phyloP scores from a whole-genome alignment of 2,113 vertebrate species.

The Ranitomeya imitator region DNA sequence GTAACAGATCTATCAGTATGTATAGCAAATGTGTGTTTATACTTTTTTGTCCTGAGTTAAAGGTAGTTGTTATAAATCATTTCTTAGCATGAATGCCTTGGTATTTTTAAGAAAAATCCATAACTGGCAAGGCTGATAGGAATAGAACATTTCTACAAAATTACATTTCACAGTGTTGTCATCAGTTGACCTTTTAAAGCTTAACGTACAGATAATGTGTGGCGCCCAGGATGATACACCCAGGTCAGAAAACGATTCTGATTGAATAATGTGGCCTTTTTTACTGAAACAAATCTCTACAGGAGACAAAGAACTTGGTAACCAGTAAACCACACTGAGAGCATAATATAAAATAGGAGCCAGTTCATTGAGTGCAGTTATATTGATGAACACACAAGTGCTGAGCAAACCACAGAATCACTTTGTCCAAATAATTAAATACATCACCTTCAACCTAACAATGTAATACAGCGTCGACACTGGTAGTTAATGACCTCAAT shows the following conservation, averaged over 20 bases:
- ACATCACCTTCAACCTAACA: neutral
- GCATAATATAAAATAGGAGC: neutral
- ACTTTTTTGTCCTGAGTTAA: conserved; percentile 4
- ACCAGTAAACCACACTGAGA: neutral
- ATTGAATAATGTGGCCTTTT: conserved; percentile 2
- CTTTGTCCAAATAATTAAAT: neutral
- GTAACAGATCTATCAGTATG: conserved; percentile 20
- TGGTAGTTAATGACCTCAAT: neutral
- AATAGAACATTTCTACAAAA: conserved; percentile 26
- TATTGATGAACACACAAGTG: neutral
- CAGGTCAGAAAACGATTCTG: neutral
- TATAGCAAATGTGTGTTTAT: neutral
- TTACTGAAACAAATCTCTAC: neutral
- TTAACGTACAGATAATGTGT: neutral
- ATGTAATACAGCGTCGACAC: neutral
- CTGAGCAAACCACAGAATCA: neutral
- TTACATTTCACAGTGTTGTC: conserved; percentile 2
- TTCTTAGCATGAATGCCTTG: conserved; percentile 13
- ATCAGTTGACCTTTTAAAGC: conserved; percentile 37
- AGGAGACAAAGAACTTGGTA: neutral
- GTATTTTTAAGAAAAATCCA: conserved; percentile 28
- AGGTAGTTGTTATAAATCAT: conserved; percentile 19
- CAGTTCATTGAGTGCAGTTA: neutral
- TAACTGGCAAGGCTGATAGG: conserved; percentile 1
- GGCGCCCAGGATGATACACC: neutral